Evolutionary conservation across 2,113 vertebrate species (phyloP), one percentile per base, ranked within the genome.

Genomic region (Pterocles gutturalis): DNA sequence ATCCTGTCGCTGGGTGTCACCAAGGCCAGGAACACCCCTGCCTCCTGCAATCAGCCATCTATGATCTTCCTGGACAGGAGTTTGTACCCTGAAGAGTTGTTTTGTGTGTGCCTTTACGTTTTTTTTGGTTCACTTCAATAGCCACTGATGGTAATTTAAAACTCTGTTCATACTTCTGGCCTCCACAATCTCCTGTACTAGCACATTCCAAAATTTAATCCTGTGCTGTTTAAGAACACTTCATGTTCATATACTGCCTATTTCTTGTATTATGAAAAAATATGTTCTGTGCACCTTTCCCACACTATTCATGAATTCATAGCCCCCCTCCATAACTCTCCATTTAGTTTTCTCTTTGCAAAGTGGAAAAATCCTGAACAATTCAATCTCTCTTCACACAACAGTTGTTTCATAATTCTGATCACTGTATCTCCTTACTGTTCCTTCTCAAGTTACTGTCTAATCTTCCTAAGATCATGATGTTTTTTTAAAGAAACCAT

Each of bases 401-500:
- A 73, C 95, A 96, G 95, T 97, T 95, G 89, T 71, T 94, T 55
- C 89, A 16, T 26, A 21, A 71, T 87, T 87, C n/a, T 46, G 65
- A 78, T 71, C 36, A 7, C 86, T 77, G 0, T 5, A 12, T 60
- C 61, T 72, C 75, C 83, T 70, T 65, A 5, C 65, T 76, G 19
- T 33, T 66, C 84, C 51, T 75, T 64, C 94, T 96, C 93, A 79
- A 79, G 73, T 96, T 96, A 94, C 93, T 48, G 22, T 9, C 77
- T 51, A 31, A 55, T 61, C 87, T 75, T 78, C 70, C 36, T 54
- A 77, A 62, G 83, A 87, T 45, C 87, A 60, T 0, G 0, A 43
- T 29, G 55, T 72, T 84, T 51, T 61, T 58, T 87, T 34, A 87
- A 77, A 78, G 21, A 46, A 73, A 43, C 33, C 64, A 33, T 7